Evolutionary conservation across 2,888 invertebrate genomes (phyloP).

Genomic region (Cryptophagus acutangulus): DNA sequence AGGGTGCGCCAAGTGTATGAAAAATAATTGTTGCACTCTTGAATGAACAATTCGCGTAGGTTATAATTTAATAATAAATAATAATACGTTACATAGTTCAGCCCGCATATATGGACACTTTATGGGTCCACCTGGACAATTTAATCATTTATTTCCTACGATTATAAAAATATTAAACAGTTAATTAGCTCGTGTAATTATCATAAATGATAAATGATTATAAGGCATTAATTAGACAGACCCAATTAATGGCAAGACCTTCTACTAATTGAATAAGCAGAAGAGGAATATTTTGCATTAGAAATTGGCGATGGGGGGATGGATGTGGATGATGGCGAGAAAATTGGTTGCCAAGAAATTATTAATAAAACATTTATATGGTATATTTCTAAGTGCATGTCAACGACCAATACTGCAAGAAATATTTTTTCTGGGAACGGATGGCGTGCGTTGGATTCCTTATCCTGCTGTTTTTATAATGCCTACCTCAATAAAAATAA

Average conservation of each 20-base stretch:
- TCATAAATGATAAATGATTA: conserved; percentile 18
- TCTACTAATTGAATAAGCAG: background rate
- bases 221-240: conserved; percentile 6
- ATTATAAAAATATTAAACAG: conserved; percentile 23
- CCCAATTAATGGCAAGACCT: background rate
- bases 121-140: conserved; percentile 33
- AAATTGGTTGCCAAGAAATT: conserved; percentile 15
- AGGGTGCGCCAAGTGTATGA: too few relatives aligned
- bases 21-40: conserved; percentile 26
- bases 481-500: conserved; percentile 10
- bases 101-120: conserved; percentile 35
- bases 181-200: conserved; percentile 27
- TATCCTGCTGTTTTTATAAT: conserved; percentile 14
- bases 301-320: too few relatives aligned
- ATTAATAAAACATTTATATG: conserved; percentile 5
- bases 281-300: too few relatives aligned
- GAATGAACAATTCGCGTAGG: conserved; percentile 30
- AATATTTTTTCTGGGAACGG: conserved; percentile 15
- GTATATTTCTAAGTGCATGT: conserved; percentile 12
- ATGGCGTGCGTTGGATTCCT: conserved; percentile 15
- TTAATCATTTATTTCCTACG: conserved; percentile 28
- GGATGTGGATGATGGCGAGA: conserved; percentile 6
- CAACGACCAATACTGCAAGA: conserved; percentile 14
- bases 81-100: conserved; percentile 30
- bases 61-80: conserved; percentile 34